Conservation (phyloP, 2,113 vertebrate species). For the Syngnathus typhle region DNA sequence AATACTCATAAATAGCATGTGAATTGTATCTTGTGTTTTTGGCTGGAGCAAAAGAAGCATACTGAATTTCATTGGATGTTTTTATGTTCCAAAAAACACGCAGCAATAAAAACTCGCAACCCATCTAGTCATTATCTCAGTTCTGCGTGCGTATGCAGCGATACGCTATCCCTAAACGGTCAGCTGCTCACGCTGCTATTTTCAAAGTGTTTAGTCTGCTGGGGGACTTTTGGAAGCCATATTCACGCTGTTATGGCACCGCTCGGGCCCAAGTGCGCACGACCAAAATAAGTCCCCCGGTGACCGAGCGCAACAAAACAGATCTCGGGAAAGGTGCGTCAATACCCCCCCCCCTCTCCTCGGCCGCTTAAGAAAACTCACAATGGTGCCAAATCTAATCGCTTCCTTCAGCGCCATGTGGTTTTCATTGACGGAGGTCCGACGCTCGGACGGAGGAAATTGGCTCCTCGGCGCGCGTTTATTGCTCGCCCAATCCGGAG, state of each 20-base stretch:
- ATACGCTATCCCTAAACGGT: slow-evolving; percentile 28
- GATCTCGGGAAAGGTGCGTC: slow-evolving; percentile 38
- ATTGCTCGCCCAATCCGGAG: slow-evolving; percentile 47
- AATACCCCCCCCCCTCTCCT: slow-evolving; percentile 27
- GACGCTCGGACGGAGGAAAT: slow-evolving; percentile 61
- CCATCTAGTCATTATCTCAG: slow-evolving; percentile 12
- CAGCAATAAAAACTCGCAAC: not conserved
- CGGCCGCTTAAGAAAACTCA: slow-evolving; percentile 51
- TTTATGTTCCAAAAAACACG: not conserved
- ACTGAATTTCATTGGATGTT: not conserved
- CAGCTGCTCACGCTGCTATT: slow-evolving; percentile 20
- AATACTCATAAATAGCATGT: not conserved
- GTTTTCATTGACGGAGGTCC: slow-evolving; percentile 64
- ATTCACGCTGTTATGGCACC: slow-evolving; percentile 36
- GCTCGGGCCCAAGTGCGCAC: slow-evolving; percentile 21
- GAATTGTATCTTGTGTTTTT: not conserved
- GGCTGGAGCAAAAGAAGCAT: not conserved
- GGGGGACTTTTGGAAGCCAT: slow-evolving; percentile 31
- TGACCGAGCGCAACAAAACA: slow-evolving; percentile 52
- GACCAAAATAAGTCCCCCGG: slow-evolving; percentile 37
- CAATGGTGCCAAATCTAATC: slow-evolving; percentile 58
- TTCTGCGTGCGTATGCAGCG: slow-evolving; percentile 26
- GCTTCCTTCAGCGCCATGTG: slow-evolving; percentile 65
- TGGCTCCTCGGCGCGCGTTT: slow-evolving; percentile 52
- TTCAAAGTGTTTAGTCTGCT: slow-evolving; percentile 18